Percentiles rank a stretch among this genome's conserved stretches.
Conservation (phyloP, 2,888 invertebrate genomes). For the Dioctria linearis region DNA sequence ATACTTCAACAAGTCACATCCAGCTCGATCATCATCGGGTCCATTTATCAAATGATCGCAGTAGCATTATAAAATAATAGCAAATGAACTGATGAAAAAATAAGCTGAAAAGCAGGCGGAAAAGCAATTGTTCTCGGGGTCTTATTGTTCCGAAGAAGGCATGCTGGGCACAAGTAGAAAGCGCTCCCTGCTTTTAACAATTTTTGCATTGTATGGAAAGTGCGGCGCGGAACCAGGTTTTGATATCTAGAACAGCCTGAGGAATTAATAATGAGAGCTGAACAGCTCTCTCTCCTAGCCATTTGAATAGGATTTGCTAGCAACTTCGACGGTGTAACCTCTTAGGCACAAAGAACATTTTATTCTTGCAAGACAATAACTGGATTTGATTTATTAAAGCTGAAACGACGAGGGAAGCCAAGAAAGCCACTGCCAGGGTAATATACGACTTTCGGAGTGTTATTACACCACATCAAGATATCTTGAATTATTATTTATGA, state of each 20-base stretch:
- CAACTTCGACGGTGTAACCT: slow-evolving; percentile 18
- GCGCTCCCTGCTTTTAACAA: slow-evolving; percentile 38
- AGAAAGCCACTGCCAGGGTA: slow-evolving; percentile 45
- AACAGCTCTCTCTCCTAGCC: slow-evolving; percentile 43
- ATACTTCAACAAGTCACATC: neutral
- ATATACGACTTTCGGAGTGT: slow-evolving; percentile 57
- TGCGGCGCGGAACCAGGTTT: slow-evolving; percentile 36
- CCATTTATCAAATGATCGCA: slow-evolving; percentile 49
- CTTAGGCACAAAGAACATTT: slow-evolving; percentile 52
- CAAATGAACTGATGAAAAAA: neutral
- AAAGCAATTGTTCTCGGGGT: slow-evolving; percentile 41
- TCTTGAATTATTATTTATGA: slow-evolving; percentile 57
- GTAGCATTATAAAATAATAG: slow-evolving; percentile 49
- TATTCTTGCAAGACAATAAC: slow-evolving; percentile 58
- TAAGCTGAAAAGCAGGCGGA: neutral
- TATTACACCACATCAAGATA: slow-evolving; percentile 59
- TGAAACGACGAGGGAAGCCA: slow-evolving; percentile 45
- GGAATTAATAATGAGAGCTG: slow-evolving; percentile 51
- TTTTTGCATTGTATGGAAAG: slow-evolving; percentile 51
- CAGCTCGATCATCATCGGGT: slow-evolving; percentile 18
- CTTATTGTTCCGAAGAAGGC: slow-evolving; percentile 51
- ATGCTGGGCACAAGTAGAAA: slow-evolving; percentile 45
- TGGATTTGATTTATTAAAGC: slow-evolving; percentile 58
- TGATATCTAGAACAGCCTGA: slow-evolving; percentile 51
- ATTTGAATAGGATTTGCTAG: slow-evolving; percentile 51